A percentile compares a stretch with the other conserved stretches of the same genome.
Evolutionary conservation across 2,797 vertebrate species (phyloP).

Genomic region (Pempheris klunzingeri): DNA sequence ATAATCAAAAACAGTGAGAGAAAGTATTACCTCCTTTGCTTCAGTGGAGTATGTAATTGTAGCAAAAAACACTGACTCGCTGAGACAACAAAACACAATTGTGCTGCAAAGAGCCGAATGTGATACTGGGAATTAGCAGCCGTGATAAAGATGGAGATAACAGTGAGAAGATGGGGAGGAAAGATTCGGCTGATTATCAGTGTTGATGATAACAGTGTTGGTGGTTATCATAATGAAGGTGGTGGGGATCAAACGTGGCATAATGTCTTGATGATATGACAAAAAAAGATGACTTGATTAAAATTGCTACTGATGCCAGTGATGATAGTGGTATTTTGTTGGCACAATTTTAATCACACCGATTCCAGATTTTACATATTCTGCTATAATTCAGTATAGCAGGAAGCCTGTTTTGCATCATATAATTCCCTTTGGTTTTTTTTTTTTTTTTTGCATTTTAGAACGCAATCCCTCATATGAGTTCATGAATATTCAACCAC

Average conservation of each 20-base stretch:
- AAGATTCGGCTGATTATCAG: constrained; percentile 76
- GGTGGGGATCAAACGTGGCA: constrained; percentile 73
- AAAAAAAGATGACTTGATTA: constrained; percentile 76
- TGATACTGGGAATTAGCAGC: constrained; percentile 69
- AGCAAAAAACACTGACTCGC: constrained; percentile 51
- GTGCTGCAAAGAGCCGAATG: constrained; percentile 58
- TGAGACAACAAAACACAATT: constrained; percentile 76
- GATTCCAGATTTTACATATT: constrained; percentile 60
- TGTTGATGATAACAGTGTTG: constrained; percentile 74
- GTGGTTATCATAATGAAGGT: constrained; percentile 80
- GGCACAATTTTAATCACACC: constrained; percentile 69
- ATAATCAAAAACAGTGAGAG: constrained; percentile 75
- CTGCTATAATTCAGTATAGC: constrained; percentile 34
- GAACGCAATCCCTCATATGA: constrained; percentile 35
- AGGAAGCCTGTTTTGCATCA: constrained; percentile 50
- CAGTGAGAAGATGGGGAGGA: constrained; percentile 63
- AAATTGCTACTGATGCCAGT: constrained; percentile 73
- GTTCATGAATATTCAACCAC: constrained; percentile 70
- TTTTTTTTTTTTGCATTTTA: constrained; percentile 26
- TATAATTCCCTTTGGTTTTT: constrained; percentile 24
- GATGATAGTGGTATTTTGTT: constrained; percentile 70
- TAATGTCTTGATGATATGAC: constrained; percentile 67
- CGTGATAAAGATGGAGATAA: constrained; percentile 75
- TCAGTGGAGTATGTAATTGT: constrained; percentile 84
- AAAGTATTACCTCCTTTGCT: constrained; percentile 81